Evolutionary conservation across 2,888 invertebrate genomes (phyloP).

Genomic region (Microctonus aethiopoides): DNA sequence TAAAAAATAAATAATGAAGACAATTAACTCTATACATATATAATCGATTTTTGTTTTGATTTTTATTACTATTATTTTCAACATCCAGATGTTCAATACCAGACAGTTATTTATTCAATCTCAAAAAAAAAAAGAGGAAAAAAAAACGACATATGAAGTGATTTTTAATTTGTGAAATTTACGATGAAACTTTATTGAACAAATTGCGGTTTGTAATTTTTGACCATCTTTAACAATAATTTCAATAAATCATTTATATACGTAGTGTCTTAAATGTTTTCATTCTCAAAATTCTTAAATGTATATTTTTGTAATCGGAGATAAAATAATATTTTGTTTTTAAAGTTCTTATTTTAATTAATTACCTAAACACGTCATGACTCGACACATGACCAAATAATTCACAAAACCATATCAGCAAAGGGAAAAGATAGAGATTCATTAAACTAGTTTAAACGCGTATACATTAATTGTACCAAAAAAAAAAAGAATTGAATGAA

Average conservation of each 20-base stretch:
- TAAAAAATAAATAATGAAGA: constrained; percentile 57
- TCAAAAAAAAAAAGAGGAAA: no score
- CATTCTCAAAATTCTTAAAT: neutral
- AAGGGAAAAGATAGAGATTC: no score
- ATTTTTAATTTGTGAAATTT: neutral
- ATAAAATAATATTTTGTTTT: no score
- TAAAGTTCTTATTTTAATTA: no score
- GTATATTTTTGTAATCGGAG: neutral
- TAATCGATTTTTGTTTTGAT: neutral
- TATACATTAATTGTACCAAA: no score
- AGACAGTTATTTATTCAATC: neutral
- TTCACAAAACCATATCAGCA: no score
- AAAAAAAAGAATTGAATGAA: no score
- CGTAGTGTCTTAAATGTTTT: neutral
- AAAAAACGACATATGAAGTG: no score
- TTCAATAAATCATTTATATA: neutral
- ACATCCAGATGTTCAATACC: neutral
- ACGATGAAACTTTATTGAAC: neutral
- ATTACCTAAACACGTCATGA: no score
- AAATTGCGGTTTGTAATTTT: neutral
- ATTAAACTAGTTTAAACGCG: no score
- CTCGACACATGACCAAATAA: no score
- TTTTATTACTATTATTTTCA: neutral
- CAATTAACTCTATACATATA: constrained; percentile 51
- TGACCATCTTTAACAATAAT: neutral